A percentile compares a stretch with the other conserved stretches of the same genome.
Evolutionary conservation across 2,797 vertebrate species (phyloP).

Genomic region (Hippoglossus hippoglossus): DNA sequence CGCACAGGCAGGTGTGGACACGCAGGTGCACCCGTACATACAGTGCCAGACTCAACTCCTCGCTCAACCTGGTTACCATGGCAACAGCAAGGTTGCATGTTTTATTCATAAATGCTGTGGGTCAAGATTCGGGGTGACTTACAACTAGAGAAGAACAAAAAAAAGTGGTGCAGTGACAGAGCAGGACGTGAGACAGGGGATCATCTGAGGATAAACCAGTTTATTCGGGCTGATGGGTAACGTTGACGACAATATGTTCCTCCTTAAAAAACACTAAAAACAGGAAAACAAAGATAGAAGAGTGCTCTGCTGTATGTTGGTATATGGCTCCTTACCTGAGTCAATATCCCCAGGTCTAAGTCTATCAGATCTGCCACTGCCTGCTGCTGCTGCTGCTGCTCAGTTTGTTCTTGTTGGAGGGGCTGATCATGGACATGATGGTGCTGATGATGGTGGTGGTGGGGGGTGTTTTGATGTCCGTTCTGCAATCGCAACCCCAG

Average conservation of each 20-base stretch:
- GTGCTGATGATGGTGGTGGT: slow-evolving; percentile 48
- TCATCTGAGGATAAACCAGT: slow-evolving; percentile 18
- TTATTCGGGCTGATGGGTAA: slow-evolving; percentile 9
- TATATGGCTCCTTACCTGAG: slow-evolving; percentile 77
- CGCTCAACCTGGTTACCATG: slow-evolving; percentile 55
- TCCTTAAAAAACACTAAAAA: neutral
- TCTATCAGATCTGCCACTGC: slow-evolving; percentile 70
- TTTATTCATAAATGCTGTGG: slow-evolving; percentile 69
- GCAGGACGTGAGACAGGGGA: slow-evolving; percentile 15
- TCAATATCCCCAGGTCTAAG: slow-evolving; percentile 68
- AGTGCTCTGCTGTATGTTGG: slow-evolving; percentile 10
- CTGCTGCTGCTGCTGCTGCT: slow-evolving; percentile 22
- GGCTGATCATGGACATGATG: slow-evolving; percentile 46
- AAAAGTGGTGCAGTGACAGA: slow-evolving; percentile 28
- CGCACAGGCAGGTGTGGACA: slow-evolving; percentile 17
- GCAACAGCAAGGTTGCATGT: slow-evolving; percentile 56
- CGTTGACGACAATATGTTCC: slow-evolving; percentile 6
- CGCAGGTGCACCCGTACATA: neutral
- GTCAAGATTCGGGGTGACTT: slow-evolving; percentile 52
- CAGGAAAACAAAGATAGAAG: neutral
- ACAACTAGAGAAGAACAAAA: slow-evolving; percentile 44
- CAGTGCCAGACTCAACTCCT: neutral
- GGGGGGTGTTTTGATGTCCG: slow-evolving; percentile 55
- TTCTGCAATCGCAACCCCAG: slow-evolving; percentile 78
- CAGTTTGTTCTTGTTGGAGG: slow-evolving; percentile 34